Base-by-base conservation (phyloP, 2,113 vertebrate species). In the Embiotoca jacksoni region DNA sequence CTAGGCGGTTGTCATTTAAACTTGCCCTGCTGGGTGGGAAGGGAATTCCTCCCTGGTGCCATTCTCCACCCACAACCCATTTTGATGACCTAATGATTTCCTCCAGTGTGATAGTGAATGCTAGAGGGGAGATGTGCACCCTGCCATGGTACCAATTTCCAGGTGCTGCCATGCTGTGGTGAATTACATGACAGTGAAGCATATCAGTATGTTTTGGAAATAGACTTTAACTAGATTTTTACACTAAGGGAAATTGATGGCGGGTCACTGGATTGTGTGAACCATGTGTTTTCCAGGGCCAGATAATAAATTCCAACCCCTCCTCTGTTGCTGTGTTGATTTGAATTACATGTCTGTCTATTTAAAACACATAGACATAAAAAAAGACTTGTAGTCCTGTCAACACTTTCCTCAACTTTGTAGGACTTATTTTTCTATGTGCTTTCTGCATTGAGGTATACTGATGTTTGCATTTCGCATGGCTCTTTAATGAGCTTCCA, bases 101-200 rank as follows among this genome's bases (percentile, higher is more conserved):
- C 65, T 75, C 47, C 53, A 32, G 56, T 62, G 58, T 32, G 31
- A 11, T 30, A 47, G 65, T 31, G 46, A 84, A 74, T 72, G 72
- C 81, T 23, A 13, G 55, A 81, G 53, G 60, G 63, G 41, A 78
- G 72, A 78, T 80, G 80, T 64, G 70, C 82, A 59, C 36, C 64
- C 52, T 63, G 72, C 72, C 82, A 77, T 75, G 64, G 82, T 84
- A 61, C 59, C 79, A 84, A 84, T 84, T 84, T 39, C 68, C 56
- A 72, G 70, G 62, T 71, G 75, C 56, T 53, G 23, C 55, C 84
- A 71, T 60, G 81, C 87, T 84, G 75, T 37, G 64, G 46, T 82
- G 53, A 84, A 76, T 71, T 71, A 76, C 56, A 72, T 41, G 46
- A 16, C 78, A 54, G 52, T 79, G 65, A 67, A 82, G 47, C 57